phyloP scores from a whole-genome alignment of 1,140 invertebrate species.

The Sipha flava region DNA sequence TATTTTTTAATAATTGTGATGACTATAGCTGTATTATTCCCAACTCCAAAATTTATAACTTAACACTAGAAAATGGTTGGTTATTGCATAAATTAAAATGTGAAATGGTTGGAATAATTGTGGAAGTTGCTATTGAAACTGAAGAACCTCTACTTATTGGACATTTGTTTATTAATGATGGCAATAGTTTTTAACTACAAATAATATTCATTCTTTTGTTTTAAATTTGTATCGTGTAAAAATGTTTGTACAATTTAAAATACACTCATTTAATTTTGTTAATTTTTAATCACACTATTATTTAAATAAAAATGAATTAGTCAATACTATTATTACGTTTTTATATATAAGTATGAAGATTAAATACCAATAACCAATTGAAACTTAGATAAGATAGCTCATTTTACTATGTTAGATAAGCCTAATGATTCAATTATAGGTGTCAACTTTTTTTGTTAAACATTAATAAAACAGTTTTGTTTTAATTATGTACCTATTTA shows the following conservation, averaged over 20 bases:
- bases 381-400: conserved; percentile 13
- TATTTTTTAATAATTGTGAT: conserved; percentile 24
- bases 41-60: conserved; percentile 10
- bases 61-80: conserved; percentile 9
- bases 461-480: conserved; percentile 1
- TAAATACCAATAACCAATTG: conserved; percentile 2
- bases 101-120: conserved; percentile 14
- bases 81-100: conserved; percentile 1
- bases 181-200: neutral
- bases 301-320: neutral
- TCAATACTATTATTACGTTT: neutral
- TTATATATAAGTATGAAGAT: neutral
- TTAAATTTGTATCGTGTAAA: neutral
- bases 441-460: neutral
- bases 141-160: conserved; percentile 28
- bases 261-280: neutral
- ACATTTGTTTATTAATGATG: neutral
- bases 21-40: conserved; percentile 20
- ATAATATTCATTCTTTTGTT: neutral
- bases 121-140: conserved; percentile 21
- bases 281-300: neutral
- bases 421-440: neutral
- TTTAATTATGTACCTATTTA: neutral
- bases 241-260: too few relatives aligned
- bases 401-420: conserved; percentile 22